phyloP scores from a whole-genome alignment of 1,140 invertebrate genomes.

The Psix sp. region DNA sequence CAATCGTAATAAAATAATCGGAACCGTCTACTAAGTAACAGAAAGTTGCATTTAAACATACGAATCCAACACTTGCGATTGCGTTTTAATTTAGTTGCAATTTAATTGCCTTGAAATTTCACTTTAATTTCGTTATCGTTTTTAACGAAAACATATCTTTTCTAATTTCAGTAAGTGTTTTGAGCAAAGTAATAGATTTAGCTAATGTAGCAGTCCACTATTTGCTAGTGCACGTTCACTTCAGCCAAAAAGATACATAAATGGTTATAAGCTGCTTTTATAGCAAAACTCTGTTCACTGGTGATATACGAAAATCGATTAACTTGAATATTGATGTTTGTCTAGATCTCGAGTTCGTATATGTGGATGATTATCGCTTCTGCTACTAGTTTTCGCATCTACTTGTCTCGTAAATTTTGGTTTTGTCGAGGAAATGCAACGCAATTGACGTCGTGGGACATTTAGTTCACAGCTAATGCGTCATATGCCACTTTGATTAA shows the following conservation, averaged over 20 bases:
- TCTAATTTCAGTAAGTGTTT: constrained; percentile 4
- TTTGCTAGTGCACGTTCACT: neutral
- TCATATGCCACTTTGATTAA: constrained; percentile 23
- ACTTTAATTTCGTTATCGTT: constrained; percentile 1
- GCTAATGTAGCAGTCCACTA: constrained; percentile 9
- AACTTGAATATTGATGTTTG: constrained; percentile 54
- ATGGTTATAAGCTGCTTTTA: constrained; percentile 25
- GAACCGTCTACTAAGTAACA: no score
- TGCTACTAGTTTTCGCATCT: constrained; percentile 35
- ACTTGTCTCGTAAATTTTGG: constrained; percentile 52
- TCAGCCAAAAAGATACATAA: constrained; percentile 13
- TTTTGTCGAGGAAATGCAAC: constrained; percentile 37
- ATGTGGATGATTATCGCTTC: constrained; percentile 52
- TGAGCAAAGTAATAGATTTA: constrained; percentile 7
- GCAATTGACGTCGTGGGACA: constrained; percentile 53
- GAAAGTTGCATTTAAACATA: no score
- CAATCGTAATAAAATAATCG: no score
- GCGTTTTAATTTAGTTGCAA: no score
- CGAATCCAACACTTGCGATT: no score
- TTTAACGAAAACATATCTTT: constrained; percentile 6
- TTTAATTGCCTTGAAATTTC: no score
- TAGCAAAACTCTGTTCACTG: constrained; percentile 23
- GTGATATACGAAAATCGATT: constrained; percentile 30
- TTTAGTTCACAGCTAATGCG: constrained; percentile 36
- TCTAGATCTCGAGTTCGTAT: constrained; percentile 35